Evolutionary conservation across 2,113 vertebrate genomes (phyloP).

Genomic region (Prietella phreatophila): DNA sequence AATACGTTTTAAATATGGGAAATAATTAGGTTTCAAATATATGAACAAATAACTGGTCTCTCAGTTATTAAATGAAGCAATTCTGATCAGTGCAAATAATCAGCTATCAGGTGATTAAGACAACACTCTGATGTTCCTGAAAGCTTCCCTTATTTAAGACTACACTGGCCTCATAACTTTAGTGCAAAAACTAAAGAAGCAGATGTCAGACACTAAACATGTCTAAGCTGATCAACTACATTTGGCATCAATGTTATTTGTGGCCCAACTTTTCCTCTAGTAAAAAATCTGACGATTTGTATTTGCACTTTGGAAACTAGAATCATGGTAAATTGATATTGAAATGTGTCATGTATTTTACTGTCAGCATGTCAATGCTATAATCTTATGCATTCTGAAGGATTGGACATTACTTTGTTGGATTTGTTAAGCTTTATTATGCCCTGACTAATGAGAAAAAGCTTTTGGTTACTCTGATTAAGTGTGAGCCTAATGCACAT

Average conservation of each 20-base stretch:
- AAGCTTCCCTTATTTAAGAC: background rate
- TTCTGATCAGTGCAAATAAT: background rate
- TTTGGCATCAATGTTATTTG: background rate
- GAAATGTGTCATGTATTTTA: background rate
- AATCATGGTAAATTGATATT: background rate
- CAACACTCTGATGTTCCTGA: background rate
- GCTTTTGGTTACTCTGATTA: background rate
- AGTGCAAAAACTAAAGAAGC: background rate
- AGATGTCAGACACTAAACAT: background rate
- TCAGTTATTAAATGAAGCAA: background rate
- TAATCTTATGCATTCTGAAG: background rate
- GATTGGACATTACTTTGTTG: background rate
- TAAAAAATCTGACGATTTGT: background rate
- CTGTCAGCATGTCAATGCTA: background rate
- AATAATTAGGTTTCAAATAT: background rate
- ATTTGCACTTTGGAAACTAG: background rate
- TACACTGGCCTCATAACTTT: background rate
- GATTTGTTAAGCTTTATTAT: background rate
- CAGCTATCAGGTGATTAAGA: background rate
- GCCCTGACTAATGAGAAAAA: background rate
- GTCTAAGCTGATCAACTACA: background rate
- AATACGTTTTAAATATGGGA: background rate
- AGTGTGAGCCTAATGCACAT: background rate
- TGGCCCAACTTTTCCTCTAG: background rate
- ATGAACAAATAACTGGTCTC: background rate